Base-by-base conservation (phyloP, 1,140 invertebrate species). In the Drosophila ercepeae region DNA sequence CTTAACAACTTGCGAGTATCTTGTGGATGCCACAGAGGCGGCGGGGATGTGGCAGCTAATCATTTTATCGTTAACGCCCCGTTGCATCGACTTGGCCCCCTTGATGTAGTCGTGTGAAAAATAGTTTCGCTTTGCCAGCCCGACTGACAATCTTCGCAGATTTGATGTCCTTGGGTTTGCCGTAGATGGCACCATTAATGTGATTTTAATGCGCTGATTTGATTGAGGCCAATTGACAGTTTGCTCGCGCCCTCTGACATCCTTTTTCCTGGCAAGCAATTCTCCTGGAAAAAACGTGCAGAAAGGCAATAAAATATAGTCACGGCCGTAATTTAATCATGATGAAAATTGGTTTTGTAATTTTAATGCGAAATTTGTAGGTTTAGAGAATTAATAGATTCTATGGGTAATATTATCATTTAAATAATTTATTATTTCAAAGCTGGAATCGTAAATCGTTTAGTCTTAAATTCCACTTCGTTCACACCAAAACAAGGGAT, bases 181-280 rank as follows among this genome's bases (percentile, higher is more conserved):
- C 36, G 36, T 39, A 3, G 45, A 36, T 53, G 65, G 39, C 55
- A 51, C 61, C 71, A 71, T 63, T 81, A 81, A 81, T 75, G 77
- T 72, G 77, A 79, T 81, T 79, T 79, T 75, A 75, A 79, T 81
- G 77, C 77, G 39, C 42, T 79, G 72, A 81, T 81, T 81, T 67
- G 65, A 81, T 81, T 81, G 71, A 72, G 74, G 77, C 77, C 77
- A 81, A 81, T 81, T 81, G 77, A 81, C 72, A 81, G 65, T 72
- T 81, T 81, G 59, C 71, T 14, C 27, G 61, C 46, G 39, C 9
- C 21, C 16, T 34, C n/a, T 13, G 3, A 27, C 60, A 67, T 67
- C 60, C 63, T 45, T 60, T 34, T 67, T 67, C 60, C 63, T 27
- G 46, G n/a, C 29, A 25, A n/a, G 29, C 2, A 39, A 36, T 19